Conservation (phyloP, 2,113 vertebrate species). For the Tautogolabrus adspersus region DNA sequence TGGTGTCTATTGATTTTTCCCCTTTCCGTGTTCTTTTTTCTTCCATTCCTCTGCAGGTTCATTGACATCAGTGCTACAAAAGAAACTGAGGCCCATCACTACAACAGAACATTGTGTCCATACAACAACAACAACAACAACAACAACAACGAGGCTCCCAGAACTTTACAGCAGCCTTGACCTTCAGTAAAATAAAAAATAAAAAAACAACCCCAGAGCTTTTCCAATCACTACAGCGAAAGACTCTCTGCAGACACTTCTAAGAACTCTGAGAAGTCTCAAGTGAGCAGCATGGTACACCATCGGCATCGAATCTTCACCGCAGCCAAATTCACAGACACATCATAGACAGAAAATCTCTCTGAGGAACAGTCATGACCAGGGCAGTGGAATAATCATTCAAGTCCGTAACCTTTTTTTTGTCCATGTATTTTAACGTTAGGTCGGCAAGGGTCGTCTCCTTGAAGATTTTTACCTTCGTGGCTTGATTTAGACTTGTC, state of each 20-base stretch:
- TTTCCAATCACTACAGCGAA: conserved; percentile 30
- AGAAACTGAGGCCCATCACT: conserved; percentile 68
- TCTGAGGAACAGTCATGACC: conserved; percentile 35
- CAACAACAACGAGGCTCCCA: conserved; percentile 42
- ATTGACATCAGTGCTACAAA: conserved; percentile 59
- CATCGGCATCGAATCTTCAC: conserved; percentile 49
- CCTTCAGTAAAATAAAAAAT: conserved; percentile 22
- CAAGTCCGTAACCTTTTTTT: conserved; percentile 27
- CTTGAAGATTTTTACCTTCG: conserved; percentile 53
- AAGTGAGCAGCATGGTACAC: conserved; percentile 42
- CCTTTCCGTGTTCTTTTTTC: conserved; percentile 21
- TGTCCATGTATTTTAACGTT: conserved; percentile 13
- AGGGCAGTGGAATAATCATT: conserved; percentile 42
- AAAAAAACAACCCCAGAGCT: conserved; percentile 11
- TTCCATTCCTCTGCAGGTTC: conserved; percentile 68
- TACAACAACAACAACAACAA: conserved; percentile 46
- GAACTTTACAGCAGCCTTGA: conserved; percentile 42
- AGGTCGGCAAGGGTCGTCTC: conserved; percentile 27
- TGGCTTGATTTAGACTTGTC: conserved; percentile 58
- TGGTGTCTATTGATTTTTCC: not conserved
- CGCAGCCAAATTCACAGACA: conserved; percentile 31
- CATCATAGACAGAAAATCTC: conserved; percentile 33
- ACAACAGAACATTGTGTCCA: conserved; percentile 70
- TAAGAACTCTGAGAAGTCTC: conserved; percentile 46
- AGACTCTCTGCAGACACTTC: conserved; percentile 25